Percentiles rank a stretch among this genome's conserved stretches.
Conservation (phyloP, 1,140 invertebrate species). For the Whitmania pigra region DNA sequence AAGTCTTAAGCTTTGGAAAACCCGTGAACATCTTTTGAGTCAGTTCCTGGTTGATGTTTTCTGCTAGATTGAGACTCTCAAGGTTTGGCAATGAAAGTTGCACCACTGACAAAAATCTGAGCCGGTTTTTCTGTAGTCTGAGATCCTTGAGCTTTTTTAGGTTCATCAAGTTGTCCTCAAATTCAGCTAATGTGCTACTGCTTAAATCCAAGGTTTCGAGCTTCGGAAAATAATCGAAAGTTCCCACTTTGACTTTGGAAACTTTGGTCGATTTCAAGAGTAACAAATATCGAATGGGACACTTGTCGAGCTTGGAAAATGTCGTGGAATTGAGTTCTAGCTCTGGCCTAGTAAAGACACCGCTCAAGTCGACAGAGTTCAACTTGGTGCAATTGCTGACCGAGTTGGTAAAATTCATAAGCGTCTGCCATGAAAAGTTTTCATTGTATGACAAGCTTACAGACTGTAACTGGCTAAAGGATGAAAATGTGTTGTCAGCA, state of each 20-base stretch:
- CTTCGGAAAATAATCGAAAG: not conserved
- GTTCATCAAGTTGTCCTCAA: not conserved
- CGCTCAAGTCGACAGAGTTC: not conserved
- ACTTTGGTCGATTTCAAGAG: not conserved
- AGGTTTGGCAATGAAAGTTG: not conserved
- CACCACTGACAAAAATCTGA: not conserved
- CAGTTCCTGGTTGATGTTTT: not conserved
- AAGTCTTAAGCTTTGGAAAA: not conserved
- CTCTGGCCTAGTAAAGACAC: not conserved
- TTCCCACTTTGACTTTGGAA: not conserved
- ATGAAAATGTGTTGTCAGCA: not conserved
- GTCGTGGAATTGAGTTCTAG: not conserved
- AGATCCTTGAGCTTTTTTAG: not conserved
- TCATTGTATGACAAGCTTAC: constrained; percentile 3
- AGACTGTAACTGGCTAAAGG: not conserved
- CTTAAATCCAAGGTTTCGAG: constrained; percentile 10
- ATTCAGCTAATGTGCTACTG: not conserved
- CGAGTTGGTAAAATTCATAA: not conserved
- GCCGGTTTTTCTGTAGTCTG: not conserved
- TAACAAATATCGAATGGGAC: not conserved
- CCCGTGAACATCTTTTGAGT: not conserved
- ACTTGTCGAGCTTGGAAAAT: not conserved
- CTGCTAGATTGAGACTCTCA: not conserved
- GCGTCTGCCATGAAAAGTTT: not conserved
- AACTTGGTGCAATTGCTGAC: not conserved